These are phyloP conservation scores for Drosophila crucigera DNA, from an alignment of 2,888 invertebrate species.

Conservation along the genomic window DNA sequence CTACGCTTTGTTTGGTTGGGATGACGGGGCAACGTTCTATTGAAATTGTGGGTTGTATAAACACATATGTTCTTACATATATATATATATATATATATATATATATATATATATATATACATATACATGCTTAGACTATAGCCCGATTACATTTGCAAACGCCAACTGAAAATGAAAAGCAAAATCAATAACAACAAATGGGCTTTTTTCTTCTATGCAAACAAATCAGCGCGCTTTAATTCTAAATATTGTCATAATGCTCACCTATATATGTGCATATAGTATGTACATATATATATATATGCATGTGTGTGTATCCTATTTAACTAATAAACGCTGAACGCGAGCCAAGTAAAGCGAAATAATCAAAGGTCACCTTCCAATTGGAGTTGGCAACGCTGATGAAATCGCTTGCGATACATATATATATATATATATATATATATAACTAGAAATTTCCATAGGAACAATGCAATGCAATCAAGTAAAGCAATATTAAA, in stretches of 20 bases:
- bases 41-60: conserved; percentile 2
- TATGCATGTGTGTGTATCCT: not conserved
- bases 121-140: not conserved
- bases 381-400: conserved; percentile 18
- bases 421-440: not conserved
- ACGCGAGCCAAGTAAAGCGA: conserved; percentile 18
- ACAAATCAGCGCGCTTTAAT: conserved; percentile 15
- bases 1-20: not conserved
- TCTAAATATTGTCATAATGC: conserved; percentile 9
- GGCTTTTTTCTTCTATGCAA: conserved; percentile 4
- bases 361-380: conserved; percentile 37
- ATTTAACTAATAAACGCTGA: conserved; percentile 32
- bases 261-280: not conserved
- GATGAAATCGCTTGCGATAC: conserved; percentile 12
- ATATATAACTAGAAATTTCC: conserved; percentile 8
- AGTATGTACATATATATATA: not conserved
- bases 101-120: too few species aligned
- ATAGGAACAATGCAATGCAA: not conserved
- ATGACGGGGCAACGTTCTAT: conserved; percentile 6
- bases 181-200: conserved; percentile 41
- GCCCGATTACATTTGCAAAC: conserved; percentile 11
- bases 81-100: too few species aligned
- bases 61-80: not conserved
- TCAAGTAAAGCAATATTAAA: not conserved
- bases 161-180: conserved; percentile 23